Evolutionary conservation across 2,888 invertebrate genomes (phyloP), one percentile per base, ranked within the genome.

Genomic region (Copidosoma aretas): DNA sequence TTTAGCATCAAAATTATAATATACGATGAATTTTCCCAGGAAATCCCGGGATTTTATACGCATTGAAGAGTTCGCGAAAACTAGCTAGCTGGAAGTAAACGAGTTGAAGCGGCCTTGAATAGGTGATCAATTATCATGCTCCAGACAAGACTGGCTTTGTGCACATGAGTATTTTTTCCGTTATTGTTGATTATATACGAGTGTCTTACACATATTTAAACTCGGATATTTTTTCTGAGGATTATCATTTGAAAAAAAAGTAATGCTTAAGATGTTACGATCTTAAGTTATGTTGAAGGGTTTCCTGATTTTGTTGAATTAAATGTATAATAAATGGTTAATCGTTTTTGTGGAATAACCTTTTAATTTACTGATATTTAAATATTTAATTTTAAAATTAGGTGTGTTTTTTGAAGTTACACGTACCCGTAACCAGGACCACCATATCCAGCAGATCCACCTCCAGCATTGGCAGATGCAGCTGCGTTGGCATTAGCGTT

Each of bases 401-500:
- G 3, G 8, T 32, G 8, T 5, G 32, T 8, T 32, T 32, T n/a
- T 32, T 32, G 8, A 32, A 32, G 8, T 8, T 32, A 32, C 32
- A 32, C 43, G 3, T 46, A 46, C 43, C 4, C 41, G 8, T 10
- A 41, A 14, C 41, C 43, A 17, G 43, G 43, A 12, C 43, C 60
- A 12, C 60, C 60, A 15, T 41, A 56, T n/a, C 60, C 66, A 43
- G 59, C 57, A 10, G 57, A 51, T 15, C 39, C 21, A 14, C 64
- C 69, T 46, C 60, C 62, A 10, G 73, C 74, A 54, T 61, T 69
- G 12, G 72, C 70, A 53, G 63, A 62, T 10, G 72, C 70, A 56
- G 61, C 66, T 14, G 73, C 71, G n/a, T 61, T 70, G 41, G 75
- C 75, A 51, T 39, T 70, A 10, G 70, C 70, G 24, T 12, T 61